Conservation (phyloP, 2,888 invertebrate species). For the Serrognathus titanus region DNA sequence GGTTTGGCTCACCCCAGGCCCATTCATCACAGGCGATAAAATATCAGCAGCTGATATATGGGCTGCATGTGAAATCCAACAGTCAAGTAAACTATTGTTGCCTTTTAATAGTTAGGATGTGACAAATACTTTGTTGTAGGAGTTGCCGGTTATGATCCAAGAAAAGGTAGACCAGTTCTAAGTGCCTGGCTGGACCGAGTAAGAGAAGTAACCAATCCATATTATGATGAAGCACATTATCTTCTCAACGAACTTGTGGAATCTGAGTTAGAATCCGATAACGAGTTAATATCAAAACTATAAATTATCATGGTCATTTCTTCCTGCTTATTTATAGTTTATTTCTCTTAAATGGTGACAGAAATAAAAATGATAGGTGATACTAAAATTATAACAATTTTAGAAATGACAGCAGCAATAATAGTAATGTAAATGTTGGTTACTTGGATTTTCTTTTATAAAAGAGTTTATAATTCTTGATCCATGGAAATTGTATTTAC, state of each 20-base stretch:
- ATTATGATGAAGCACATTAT: slow-evolving; percentile 60
- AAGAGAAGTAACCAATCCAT: slow-evolving; percentile 56
- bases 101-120: neutral
- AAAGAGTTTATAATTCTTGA: no score
- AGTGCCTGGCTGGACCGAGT: slow-evolving; percentile 65
- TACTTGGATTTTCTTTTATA: no score
- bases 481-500: no score
- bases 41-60: slow-evolving; percentile 70
- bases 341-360: no score
- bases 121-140: slow-evolving; percentile 49
- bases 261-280: no score
- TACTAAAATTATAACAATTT: neutral
- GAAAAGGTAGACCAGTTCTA: slow-evolving; percentile 57
- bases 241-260: slow-evolving; percentile 32
- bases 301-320: no score
- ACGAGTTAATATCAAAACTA: no score
- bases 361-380: no score
- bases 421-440: no score
- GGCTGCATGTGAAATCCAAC: slow-evolving; percentile 73
- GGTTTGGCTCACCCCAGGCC: slow-evolving; percentile 49
- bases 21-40: slow-evolving; percentile 56
- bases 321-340: no score
- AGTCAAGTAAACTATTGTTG: slow-evolving; percentile 58
- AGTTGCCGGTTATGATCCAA: slow-evolving; percentile 65
- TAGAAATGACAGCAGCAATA: no score